A percentile compares a stretch with the other conserved stretches of the same genome.
Conservation (phyloP, 1,140 invertebrate genomes). For the Semibalanus balanoides region DNA sequence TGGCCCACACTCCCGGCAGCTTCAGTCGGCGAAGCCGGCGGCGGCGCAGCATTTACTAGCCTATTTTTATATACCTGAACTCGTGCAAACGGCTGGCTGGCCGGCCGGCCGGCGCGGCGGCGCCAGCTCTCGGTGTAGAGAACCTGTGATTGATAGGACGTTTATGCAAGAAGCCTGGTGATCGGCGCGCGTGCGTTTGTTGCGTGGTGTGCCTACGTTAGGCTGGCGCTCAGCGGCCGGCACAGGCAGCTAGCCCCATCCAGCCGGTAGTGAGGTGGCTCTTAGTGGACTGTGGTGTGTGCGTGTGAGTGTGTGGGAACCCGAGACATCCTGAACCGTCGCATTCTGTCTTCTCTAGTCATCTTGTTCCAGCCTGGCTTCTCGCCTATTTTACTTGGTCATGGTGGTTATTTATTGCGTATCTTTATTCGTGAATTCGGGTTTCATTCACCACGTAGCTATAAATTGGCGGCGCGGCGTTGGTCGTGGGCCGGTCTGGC, state of each 20-base stretch:
- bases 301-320: too few species aligned
- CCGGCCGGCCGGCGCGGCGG: too few species aligned
- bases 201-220: neutral
- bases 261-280: neutral
- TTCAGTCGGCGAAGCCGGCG: neutral
- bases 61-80: constrained; percentile 1
- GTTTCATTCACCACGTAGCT: neutral
- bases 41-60: neutral
- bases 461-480: neutral
- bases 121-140: neutral
- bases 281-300: neutral
- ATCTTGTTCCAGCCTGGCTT: neutral
- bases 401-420: neutral
- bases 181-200: neutral
- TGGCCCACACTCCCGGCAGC: too few species aligned
- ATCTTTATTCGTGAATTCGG: neutral
- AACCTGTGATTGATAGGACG: neutral
- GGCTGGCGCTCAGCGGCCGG: too few species aligned
- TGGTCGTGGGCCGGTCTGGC: neutral
- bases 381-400: neutral
- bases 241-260: neutral
- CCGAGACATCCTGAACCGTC: neutral
- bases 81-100: neutral
- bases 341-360: neutral
- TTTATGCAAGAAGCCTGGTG: neutral